A percentile compares a stretch with the other conserved stretches of the same genome.
phyloP scores from a whole-genome alignment of 2,888 invertebrate genomes.

The Microdon myrmicae region DNA sequence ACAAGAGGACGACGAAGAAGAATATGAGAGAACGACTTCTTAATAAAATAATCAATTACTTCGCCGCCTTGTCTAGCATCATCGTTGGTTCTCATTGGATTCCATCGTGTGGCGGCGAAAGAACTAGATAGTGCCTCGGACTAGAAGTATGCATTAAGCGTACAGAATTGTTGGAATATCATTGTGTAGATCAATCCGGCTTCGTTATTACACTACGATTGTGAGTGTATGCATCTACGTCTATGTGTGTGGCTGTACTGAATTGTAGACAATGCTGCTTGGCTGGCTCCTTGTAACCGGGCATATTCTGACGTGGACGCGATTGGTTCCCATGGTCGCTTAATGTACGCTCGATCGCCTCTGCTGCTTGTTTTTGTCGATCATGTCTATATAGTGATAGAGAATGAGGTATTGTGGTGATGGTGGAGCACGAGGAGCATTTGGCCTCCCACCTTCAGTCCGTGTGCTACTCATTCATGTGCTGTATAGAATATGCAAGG shows the following conservation, averaged over 20 bases:
- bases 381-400: constrained; percentile 10
- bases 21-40: constrained; percentile 2
- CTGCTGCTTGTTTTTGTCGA: constrained; percentile 12
- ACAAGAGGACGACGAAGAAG: background rate
- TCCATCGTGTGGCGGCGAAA: constrained; percentile 1
- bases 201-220: background rate
- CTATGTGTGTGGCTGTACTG: constrained; percentile 7
- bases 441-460: constrained; percentile 5
- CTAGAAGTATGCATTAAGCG: constrained; percentile 21
- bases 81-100: constrained; percentile 1
- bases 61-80: constrained; percentile 42
- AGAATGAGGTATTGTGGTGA: constrained; percentile 11
- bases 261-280: too few relatives aligned
- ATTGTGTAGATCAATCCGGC: constrained; percentile 2
- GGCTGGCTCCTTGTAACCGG: too few relatives aligned
- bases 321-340: constrained; percentile 42
- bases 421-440: background rate
- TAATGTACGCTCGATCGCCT: constrained; percentile 38
- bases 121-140: constrained; percentile 5
- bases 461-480: constrained; percentile 32
- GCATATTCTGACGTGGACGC: constrained; percentile 22
- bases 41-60: constrained; percentile 55
- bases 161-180: constrained; percentile 6
- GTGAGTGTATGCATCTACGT: background rate
- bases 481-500: constrained; percentile 29